Evolutionary conservation across 2,888 invertebrate genomes (phyloP), one percentile per base, ranked within the genome.

Genomic region (Amaurobius ferox): DNA sequence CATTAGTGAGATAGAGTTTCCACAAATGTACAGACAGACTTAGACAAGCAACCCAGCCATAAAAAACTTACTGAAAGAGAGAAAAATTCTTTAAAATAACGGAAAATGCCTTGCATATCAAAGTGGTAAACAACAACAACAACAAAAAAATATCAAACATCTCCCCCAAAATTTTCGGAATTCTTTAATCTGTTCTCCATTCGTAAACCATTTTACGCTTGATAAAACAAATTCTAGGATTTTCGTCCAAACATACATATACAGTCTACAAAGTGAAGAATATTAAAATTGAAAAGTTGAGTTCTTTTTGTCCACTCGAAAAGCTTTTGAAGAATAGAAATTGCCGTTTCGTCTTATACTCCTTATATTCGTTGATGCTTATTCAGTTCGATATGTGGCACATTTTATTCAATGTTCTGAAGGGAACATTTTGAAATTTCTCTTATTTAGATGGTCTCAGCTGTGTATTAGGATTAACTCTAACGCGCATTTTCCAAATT

Each of bases 271-370:
- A 9, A 9, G 9, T 9, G 35, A 9, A 55, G 13, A 55, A 55
- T 23, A 55, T 55, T 55, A 55, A 55, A 55, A 55, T 55, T 55
- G 55, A 55, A 55, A 23, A 55, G 55, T 55, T 55, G 16, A 16
- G 2, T 16, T 16, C 11, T 44, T 16, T 55, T 23, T 23, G 55
- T 23, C 55, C 23, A 55, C 55, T 23, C 23, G 2, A 23, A 55
- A 23, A 55, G 23, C 23, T 23, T 55, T 55, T 5, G 5, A 55
- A 23, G 55, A 19, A 55, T 6, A 55, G 16, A 55, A 23, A 23
- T 6, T 6, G 5, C 1, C 55, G 6, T 11, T 35, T 44, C 16
- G 5, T 55, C 3, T 35, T 23, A 23, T 55, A 55, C 5, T n/a
- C n/a, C 23, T 1, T 1, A 55, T n/a, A 5, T 55, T 55, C 55